Base-by-base conservation (phyloP, 2,113 vertebrate genomes). In the Epinephelus cyanopodus region DNA sequence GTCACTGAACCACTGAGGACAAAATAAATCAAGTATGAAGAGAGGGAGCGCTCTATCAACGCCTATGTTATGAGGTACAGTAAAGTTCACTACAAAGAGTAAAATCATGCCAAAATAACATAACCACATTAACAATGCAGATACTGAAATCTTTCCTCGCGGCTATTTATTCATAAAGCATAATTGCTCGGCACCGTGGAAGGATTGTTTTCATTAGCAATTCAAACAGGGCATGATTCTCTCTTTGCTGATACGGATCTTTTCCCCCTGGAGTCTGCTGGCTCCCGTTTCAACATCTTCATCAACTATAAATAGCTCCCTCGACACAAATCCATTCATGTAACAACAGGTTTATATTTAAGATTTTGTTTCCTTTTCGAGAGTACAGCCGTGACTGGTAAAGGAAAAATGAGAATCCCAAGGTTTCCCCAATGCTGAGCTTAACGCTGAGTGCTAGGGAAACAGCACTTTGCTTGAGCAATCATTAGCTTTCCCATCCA, bases 151-250 rank as follows among this genome's bases (percentile, higher is more conserved):
- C 74, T 66, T 66, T 84, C 74, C 89, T 87, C 0, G 0, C 1
- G 6, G 89, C 69, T 64, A 89, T 92, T 84, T 87, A 84, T 86
- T 88, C 85, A 74, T 74, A 77, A 84, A 78, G 78, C 12, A 62
- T 74, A 89, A 88, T 87, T 17, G 15, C 68, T 81, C 25, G 23
- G 79, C 74, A 58, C 79, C 77, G 52, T 70, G 63, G 23, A 82
- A 81, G 79, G 74, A 89, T 86, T 82, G 78, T 83, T 89, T 89
- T 82, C 83, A 91, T 93, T 90, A 88, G 83, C 86, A 88, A 90
- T 89, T 91, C 89, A 89, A 90, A 91, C 78, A 82, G 42, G 65
- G 81, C 3, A 25, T 67, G 80, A 37, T 81, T 88, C 76, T 72
- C n/a, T 85, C 69, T 81, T 62, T 76, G 48, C 67, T 83, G 89